Evolutionary conservation across 2,888 invertebrate genomes (phyloP).

Genomic region (Punctoribates punctum): DNA sequence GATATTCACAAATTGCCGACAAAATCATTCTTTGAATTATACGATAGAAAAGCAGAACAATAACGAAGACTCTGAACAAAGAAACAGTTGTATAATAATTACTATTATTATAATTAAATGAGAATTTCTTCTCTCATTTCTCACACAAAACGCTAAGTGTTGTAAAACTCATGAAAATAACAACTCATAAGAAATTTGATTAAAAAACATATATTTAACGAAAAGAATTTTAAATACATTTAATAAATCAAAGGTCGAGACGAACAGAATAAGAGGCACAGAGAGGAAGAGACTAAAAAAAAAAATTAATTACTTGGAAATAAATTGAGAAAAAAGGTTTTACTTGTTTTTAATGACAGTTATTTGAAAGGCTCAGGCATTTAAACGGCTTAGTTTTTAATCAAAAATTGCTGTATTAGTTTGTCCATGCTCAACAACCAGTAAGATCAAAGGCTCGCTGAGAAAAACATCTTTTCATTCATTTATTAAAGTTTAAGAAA

Average conservation of each 20-base stretch:
- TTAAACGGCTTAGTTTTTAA: slow-evolving; percentile 1
- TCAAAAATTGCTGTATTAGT: slow-evolving; percentile 28
- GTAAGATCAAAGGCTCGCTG: background rate
- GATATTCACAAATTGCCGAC: background rate
- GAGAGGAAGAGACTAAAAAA: background rate
- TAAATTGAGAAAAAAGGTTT: background rate
- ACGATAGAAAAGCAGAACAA: background rate
- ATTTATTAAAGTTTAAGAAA: slow-evolving; percentile 8
- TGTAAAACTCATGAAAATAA: background rate
- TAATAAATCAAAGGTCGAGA: background rate
- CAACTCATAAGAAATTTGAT: too few species aligned
- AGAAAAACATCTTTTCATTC: background rate
- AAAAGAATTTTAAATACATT: background rate
- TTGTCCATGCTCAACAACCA: background rate
- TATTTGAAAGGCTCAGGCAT: background rate
- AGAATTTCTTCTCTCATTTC: too few species aligned
- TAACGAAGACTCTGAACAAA: background rate
- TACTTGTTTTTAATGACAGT: slow-evolving; percentile 1
- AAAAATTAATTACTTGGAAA: slow-evolving; percentile 8
- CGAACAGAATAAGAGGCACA: too few species aligned
- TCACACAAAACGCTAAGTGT: background rate
- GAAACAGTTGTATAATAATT: background rate
- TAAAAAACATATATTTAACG: too few species aligned
- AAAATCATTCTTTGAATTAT: background rate
- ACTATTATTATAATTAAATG: too few species aligned